These are phyloP conservation scores for Lepilemur ruficaudatus DNA, from an alignment of 2,797 vertebrate genomes.

Conservation along the genomic window DNA sequence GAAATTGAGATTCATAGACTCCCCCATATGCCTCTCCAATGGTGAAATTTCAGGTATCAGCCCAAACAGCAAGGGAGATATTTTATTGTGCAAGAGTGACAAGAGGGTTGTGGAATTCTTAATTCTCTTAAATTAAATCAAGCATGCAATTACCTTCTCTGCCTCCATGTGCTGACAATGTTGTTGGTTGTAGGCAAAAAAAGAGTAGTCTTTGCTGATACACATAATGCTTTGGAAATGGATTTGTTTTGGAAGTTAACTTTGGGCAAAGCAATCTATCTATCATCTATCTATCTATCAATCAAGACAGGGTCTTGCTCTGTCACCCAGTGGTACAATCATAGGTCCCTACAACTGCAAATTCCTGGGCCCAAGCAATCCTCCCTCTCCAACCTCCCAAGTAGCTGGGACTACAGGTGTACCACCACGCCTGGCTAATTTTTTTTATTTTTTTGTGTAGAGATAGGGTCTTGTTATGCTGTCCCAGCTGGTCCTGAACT, in stretches of 20 bases:
- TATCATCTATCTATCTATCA: too few species aligned
- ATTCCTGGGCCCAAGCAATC: too few species aligned
- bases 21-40: neutral
- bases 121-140: conserved; percentile 12
- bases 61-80: neutral
- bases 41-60: neutral
- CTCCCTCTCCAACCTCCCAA: too few species aligned
- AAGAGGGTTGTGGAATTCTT: neutral
- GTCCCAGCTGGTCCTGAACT: too few species aligned
- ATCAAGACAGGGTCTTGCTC: too few species aligned
- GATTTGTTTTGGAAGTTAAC: neutral
- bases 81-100: neutral
- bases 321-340: too few species aligned
- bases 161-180: neutral
- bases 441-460: too few species aligned
- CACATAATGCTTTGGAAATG: neutral
- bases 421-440: too few species aligned
- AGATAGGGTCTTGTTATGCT: too few species aligned
- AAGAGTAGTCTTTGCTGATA: neutral
- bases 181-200: neutral
- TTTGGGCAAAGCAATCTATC: neutral
- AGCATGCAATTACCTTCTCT: neutral
- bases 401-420: too few species aligned
- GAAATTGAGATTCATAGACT: neutral
- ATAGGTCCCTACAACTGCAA: too few species aligned